A percentile compares a stretch with the other conserved stretches of the same genome.
Conservation (phyloP, 37 sponge, comb jelly and placozoan species). For the Axinella damicornis region DNA sequence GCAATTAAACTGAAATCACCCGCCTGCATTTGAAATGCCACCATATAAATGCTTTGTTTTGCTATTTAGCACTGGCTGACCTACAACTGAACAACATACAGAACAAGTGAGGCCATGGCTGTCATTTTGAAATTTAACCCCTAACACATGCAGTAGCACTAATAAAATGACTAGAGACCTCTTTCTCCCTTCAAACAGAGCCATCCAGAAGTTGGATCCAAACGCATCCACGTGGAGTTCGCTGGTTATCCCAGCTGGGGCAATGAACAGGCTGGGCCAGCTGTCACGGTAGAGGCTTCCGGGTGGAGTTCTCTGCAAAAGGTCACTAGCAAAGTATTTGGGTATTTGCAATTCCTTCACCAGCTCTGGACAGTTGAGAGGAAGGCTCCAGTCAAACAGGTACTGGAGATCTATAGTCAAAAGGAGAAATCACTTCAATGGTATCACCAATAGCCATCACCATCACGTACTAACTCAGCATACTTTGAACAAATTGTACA, state of each 20-base stretch:
- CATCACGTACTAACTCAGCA: no score
- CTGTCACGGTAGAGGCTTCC: constrained; percentile 78
- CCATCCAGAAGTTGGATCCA: constrained; percentile 96
- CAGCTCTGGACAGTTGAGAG: constrained; percentile 84
- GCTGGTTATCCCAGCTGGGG: constrained; percentile 75
- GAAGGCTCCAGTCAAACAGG: constrained; percentile 90
- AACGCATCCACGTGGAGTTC: constrained; percentile 87
- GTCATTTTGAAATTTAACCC: no score
- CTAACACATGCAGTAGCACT: no score
- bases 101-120: no score
- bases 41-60: no score
- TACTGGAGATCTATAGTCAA: constrained; percentile 26
- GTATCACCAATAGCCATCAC: no score
- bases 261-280: constrained; percentile 90
- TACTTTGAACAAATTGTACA: no score
- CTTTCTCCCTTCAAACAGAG: constrained; percentile 85
- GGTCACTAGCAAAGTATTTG: constrained; percentile 61
- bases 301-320: constrained; percentile 69
- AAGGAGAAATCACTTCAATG: background rate
- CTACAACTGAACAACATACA: no score
- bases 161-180: constrained; percentile 42
- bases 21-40: no score
- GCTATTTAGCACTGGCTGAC: no score
- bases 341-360: constrained; percentile 70
- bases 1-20: no score